phyloP scores from a whole-genome alignment of 2,797 vertebrate genomes.

The Aplochiton taeniatus region DNA sequence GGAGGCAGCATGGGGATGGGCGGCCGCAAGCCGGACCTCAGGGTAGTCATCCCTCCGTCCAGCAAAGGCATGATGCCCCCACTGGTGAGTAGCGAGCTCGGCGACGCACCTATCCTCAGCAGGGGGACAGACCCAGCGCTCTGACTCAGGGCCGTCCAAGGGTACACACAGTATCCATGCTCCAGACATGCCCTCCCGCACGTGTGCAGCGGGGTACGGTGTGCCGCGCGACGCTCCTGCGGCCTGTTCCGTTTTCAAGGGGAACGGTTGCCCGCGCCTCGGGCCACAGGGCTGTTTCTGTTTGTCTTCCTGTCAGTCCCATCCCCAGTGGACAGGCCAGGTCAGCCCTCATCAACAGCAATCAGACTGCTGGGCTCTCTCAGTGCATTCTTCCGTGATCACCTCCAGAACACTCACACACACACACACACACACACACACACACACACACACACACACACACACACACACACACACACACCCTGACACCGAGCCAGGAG shows the following conservation, averaged over 20 bases:
- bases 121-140: no score
- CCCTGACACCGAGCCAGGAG: no score
- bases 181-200: neutral
- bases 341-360: constrained; percentile 12
- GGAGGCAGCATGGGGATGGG: constrained; percentile 91
- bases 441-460: no score
- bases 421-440: no score
- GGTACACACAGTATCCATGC: no score
- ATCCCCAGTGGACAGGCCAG: constrained; percentile 9
- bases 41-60: constrained; percentile 95
- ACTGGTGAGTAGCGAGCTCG: constrained; percentile 81
- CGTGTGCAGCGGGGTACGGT: constrained; percentile 15
- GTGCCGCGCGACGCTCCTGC: constrained; percentile 7
- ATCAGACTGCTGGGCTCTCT: neutral
- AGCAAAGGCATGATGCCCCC: constrained; percentile 99
- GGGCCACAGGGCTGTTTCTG: neutral
- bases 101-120: neutral
- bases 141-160: no score
- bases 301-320: constrained; percentile 30
- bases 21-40: constrained; percentile 93
- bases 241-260: constrained; percentile 20
- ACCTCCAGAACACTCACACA: constrained; percentile 9
- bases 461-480: no score
- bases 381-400: constrained; percentile 25
- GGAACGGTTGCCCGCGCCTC: neutral